These are phyloP conservation scores for Semnornis frantzii DNA, from an alignment of 2,113 vertebrate species.

Conservation along the genomic window DNA sequence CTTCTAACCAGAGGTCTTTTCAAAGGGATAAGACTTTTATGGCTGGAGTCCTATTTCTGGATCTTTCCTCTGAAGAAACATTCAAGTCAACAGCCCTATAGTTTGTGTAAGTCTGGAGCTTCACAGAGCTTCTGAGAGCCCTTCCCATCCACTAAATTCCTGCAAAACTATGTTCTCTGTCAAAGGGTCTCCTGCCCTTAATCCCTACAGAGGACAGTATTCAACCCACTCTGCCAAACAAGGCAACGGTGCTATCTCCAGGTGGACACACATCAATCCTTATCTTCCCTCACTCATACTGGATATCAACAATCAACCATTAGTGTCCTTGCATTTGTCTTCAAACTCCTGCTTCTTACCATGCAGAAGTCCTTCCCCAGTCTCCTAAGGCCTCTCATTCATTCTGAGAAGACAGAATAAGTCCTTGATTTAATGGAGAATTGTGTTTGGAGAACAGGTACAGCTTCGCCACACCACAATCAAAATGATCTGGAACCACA, in stretches of 20 bases:
- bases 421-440: background rate
- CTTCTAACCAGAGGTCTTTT: background rate
- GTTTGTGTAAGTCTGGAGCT: background rate
- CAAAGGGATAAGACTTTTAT: background rate
- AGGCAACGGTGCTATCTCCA: background rate
- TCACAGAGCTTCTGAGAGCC: background rate
- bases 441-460: background rate
- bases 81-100: background rate
- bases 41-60: background rate
- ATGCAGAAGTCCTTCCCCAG: background rate
- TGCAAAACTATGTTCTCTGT: background rate
- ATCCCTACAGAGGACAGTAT: background rate
- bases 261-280: background rate
- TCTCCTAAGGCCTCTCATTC: background rate
- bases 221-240: background rate
- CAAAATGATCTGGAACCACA: background rate
- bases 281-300: background rate
- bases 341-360: background rate
- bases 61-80: background rate
- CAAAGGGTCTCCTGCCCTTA: background rate
- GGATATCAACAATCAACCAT: background rate
- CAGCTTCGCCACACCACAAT: accelerated
- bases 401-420: background rate
- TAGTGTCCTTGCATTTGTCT: background rate
- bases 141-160: background rate